These are phyloP conservation scores for Stomatorhinus walkeri DNA, from an alignment of 2,797 vertebrate species.

Conservation along the genomic window DNA sequence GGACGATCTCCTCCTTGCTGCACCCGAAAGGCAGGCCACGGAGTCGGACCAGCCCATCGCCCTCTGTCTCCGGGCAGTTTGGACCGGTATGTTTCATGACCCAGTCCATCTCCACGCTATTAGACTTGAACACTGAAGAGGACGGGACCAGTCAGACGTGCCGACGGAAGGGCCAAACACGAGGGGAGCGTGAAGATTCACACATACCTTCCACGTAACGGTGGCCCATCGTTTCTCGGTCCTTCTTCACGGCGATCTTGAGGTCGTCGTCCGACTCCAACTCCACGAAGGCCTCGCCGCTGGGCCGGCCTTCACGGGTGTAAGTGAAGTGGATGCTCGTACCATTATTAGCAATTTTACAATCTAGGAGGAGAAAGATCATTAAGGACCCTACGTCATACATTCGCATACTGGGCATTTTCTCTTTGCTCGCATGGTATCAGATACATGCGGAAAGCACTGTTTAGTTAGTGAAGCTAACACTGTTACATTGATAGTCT, in stretches of 20 bases:
- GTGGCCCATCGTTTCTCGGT: slow-evolving; percentile 98
- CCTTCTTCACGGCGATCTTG: slow-evolving; percentile 92
- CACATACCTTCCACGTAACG: slow-evolving; percentile 92
- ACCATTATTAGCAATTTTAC: slow-evolving; percentile 82
- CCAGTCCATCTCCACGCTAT: slow-evolving; percentile 99
- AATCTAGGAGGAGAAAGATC: slow-evolving; percentile 59
- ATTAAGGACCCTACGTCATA: background rate
- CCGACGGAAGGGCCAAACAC: background rate
- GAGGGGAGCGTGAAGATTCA: background rate
- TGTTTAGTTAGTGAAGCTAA: background rate
- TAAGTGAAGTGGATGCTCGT: slow-evolving; percentile 93
- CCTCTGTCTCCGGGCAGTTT: slow-evolving; percentile 93
- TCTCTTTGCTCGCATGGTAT: background rate
- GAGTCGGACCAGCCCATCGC: slow-evolving; percentile 94
- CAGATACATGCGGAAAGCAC: background rate
- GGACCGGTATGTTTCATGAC: slow-evolving; percentile 99
- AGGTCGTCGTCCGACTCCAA: slow-evolving; percentile 91
- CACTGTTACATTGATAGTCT: background rate
- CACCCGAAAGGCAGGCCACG: slow-evolving; percentile 96
- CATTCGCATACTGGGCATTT: background rate
- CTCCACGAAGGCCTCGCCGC: slow-evolving; percentile 97
- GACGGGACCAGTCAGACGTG: background rate
- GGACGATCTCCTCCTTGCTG: slow-evolving; percentile 99
- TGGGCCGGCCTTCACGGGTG: slow-evolving; percentile 92
- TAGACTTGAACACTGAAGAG: slow-evolving; percentile 93